phyloP scores from a whole-genome alignment of 30 jellyfish, hydroid and myxozoan genomes.

The Aurelia aurita region DNA sequence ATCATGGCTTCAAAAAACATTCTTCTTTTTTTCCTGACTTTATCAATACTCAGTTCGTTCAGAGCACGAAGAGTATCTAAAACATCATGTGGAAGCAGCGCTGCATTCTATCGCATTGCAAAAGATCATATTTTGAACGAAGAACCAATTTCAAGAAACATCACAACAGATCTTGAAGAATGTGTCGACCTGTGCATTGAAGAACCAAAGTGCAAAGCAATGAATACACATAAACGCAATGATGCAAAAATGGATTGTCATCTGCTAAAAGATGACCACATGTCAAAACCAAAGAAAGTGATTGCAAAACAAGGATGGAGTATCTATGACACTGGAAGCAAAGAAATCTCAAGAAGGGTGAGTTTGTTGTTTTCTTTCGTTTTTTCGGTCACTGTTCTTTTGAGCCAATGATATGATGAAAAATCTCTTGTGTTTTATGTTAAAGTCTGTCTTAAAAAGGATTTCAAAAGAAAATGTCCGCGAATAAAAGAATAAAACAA shows the following conservation, averaged over 20 bases:
- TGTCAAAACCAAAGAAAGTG: slow-evolving; percentile 38
- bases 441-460: no score
- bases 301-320: slow-evolving; percentile 37
- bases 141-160: slow-evolving; percentile 28
- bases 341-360: slow-evolving; percentile 35
- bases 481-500: no score
- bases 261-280: slow-evolving; percentile 32
- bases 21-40: no score
- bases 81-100: slow-evolving; percentile 39
- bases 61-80: slow-evolving; percentile 10
- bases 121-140: slow-evolving; percentile 27
- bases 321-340: slow-evolving; percentile 33
- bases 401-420: no score
- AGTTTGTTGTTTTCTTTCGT: no score
- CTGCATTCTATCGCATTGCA: slow-evolving; percentile 48
- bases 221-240: slow-evolving; percentile 9
- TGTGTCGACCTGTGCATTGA: slow-evolving; percentile 46
- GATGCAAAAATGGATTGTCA: slow-evolving; percentile 35
- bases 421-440: no score
- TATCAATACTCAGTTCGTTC: no score
- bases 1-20: no score
- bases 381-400: no score
- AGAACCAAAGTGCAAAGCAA: slow-evolving; percentile 20
- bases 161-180: slow-evolving; percentile 10
- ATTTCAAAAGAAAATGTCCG: no score